A percentile compares a stretch with the other conserved stretches of the same genome.
Evolutionary conservation across 30 jellyfish, hydroid and myxozoan species (phyloP).

Genomic region (Aurelia aurita complex sp. Pacific): DNA sequence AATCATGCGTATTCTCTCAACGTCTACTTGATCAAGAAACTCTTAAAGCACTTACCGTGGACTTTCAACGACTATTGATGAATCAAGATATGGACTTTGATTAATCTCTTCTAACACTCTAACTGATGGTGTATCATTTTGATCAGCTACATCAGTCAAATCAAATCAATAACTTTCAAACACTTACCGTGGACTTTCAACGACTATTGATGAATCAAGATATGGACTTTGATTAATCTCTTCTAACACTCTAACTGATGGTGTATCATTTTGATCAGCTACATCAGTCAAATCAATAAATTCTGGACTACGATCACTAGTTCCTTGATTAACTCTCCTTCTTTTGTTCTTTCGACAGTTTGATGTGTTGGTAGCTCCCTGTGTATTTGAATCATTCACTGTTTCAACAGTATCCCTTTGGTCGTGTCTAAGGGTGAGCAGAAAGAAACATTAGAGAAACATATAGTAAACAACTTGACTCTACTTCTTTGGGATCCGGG

Average conservation of each 20-base stretch:
- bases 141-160: conserved; percentile 78
- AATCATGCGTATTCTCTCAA: no score
- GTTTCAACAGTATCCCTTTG: conserved; percentile 36
- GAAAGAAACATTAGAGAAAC: no score
- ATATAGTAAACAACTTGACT: no score
- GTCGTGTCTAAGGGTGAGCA: neutral
- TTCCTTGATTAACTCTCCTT: conserved; percentile 29
- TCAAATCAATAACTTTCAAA: no score
- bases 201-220: conserved; percentile 43
- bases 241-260: conserved; percentile 34
- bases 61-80: conserved; percentile 34
- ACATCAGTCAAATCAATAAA: conserved; percentile 82
- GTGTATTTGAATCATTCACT: neutral
- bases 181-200: conserved; percentile 27
- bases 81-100: conserved; percentile 58
- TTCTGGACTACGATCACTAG: conserved; percentile 46
- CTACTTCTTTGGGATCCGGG: no score
- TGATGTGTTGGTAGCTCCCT: neutral
- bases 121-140: conserved; percentile 45
- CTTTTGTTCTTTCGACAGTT: conserved; percentile 37
- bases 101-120: conserved; percentile 52
- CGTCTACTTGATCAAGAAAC: no score
- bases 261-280: conserved; percentile 67
- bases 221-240: conserved; percentile 61
- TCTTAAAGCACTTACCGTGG: conserved; percentile 5